Conservation (phyloP, 1,140 invertebrate genomes). For the Hestina assimilis region DNA sequence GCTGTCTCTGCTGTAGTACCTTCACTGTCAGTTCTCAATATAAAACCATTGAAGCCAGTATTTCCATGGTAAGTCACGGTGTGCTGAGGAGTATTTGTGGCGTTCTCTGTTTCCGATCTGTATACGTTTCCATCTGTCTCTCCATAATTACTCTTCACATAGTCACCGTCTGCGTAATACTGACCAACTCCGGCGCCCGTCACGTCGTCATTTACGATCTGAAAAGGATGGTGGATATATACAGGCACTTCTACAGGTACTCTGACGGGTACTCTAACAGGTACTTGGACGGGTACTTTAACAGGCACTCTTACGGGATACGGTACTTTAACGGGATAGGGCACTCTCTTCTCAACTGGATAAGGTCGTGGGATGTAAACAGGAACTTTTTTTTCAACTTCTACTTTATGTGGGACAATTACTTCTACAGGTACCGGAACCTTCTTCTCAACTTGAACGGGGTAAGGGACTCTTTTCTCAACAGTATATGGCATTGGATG, state of each 20-base stretch:
- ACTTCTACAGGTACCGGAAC: constrained; percentile 72
- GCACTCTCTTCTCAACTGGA: constrained; percentile 82
- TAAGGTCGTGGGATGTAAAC: constrained; percentile 80
- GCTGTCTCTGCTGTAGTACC: constrained; percentile 29
- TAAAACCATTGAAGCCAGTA: constrained; percentile 46
- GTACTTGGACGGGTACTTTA: constrained; percentile 72
- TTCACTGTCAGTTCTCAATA: constrained; percentile 47
- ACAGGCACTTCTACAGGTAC: constrained; percentile 65
- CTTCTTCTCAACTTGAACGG: constrained; percentile 76
- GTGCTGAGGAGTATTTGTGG: constrained; percentile 36
- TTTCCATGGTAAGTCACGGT: constrained; percentile 56
- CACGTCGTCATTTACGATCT: constrained; percentile 39
- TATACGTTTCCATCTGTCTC: constrained; percentile 14
- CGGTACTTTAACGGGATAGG: constrained; percentile 79
- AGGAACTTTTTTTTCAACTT: constrained; percentile 82
- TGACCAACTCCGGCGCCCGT: constrained; percentile 16
- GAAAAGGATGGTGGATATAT: constrained; percentile 52
- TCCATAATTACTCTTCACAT: constrained; percentile 6
- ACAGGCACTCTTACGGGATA: constrained; percentile 77
- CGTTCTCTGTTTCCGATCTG: constrained; percentile 17
- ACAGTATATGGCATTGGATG: constrained; percentile 75
- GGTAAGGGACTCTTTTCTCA: constrained; percentile 79
- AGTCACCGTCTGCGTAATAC: constrained; percentile 10
- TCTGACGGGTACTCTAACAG: constrained; percentile 56
- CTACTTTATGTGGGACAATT: constrained; percentile 66